Percentiles rank a stretch among this genome's conserved stretches.
phyloP scores from a whole-genome alignment of 2,797 vertebrate species.

The Hoplostethus atlanticus region DNA sequence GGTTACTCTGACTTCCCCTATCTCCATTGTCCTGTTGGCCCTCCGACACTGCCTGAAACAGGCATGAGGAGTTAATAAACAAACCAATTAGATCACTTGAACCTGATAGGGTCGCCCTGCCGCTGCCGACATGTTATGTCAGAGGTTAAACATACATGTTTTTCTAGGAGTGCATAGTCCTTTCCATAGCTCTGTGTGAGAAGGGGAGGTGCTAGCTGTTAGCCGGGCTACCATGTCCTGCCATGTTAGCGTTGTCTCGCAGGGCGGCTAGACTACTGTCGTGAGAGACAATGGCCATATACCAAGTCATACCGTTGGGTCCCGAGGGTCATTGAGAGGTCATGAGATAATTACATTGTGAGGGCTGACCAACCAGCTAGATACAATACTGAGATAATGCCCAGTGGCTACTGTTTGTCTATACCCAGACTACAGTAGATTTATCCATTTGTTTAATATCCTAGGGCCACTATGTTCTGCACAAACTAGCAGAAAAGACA shows the following conservation, averaged over 20 bases:
- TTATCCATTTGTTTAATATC: background rate
- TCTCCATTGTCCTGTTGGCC: background rate
- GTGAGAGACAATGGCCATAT: background rate
- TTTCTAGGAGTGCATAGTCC: background rate
- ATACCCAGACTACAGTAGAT: background rate
- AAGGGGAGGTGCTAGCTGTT: background rate
- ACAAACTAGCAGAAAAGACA: background rate
- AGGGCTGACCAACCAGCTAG: background rate
- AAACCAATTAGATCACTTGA: slow-evolving; percentile 1
- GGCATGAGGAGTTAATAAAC: background rate
- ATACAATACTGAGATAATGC: background rate
- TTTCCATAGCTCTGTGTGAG: background rate
- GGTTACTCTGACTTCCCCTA: background rate
- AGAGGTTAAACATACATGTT: background rate
- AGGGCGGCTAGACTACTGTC: background rate
- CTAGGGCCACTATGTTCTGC: background rate
- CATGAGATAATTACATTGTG: slow-evolving; percentile 7
- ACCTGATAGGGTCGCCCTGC: background rate
- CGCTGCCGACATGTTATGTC: background rate
- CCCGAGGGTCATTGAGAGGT: background rate
- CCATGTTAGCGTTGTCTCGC: background rate
- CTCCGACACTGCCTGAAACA: background rate
- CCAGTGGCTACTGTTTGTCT: background rate
- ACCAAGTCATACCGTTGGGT: background rate
- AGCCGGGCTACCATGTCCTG: background rate